Conservation (phyloP, 2,113 vertebrate species). For the Calypte anna region DNA sequence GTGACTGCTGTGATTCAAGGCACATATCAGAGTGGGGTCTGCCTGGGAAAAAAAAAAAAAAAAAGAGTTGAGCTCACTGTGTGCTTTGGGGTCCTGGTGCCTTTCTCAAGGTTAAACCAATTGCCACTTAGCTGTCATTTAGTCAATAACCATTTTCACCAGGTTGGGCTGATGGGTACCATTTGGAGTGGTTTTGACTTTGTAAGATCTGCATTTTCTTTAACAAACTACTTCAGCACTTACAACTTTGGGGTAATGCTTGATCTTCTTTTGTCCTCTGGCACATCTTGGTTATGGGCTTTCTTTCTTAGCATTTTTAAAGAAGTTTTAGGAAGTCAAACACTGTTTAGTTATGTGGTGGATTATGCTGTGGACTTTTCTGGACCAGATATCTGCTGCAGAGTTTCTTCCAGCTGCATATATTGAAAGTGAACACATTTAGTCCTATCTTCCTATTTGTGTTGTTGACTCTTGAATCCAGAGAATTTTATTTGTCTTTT, state of each 20-base stretch:
- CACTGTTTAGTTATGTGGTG: not conserved
- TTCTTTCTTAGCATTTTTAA: not conserved
- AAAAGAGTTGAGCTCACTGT: not conserved
- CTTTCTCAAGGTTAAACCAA: not conserved
- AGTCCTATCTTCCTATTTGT: not conserved
- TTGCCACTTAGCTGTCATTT: not conserved
- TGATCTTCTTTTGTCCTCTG: not conserved
- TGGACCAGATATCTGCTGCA: not conserved
- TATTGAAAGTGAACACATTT: not conserved
- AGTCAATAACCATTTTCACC: not conserved
- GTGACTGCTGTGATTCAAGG: not conserved
- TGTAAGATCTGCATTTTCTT: not conserved
- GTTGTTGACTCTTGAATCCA: not conserved
- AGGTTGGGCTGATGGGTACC: not conserved
- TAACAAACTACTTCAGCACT: not conserved
- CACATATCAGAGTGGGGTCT: not conserved
- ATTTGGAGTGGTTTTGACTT: accelerated
- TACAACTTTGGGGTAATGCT: not conserved
- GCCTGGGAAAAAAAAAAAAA: not conserved
- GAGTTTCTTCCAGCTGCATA: not conserved
- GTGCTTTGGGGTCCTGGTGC: not conserved
- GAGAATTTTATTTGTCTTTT: not conserved
- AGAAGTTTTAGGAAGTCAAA: not conserved
- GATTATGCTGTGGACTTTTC: not conserved
- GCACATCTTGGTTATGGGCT: not conserved